Evolutionary conservation across 2,797 vertebrate genomes (phyloP).

Genomic region (Remorina albescens): DNA sequence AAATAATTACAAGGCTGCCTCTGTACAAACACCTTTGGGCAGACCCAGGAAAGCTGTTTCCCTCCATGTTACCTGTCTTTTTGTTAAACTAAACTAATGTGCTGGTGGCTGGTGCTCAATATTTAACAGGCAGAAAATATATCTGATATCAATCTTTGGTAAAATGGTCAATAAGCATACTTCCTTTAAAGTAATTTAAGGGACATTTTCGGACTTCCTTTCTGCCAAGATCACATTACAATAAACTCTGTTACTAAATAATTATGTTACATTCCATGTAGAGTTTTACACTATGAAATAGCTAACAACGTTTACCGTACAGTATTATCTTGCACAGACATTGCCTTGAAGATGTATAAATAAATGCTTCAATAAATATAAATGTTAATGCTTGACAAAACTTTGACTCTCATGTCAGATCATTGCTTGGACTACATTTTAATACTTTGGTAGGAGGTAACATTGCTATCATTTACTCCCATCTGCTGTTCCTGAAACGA

Average conservation of each 20-base stretch:
- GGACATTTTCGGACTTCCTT: background rate
- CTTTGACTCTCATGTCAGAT: background rate
- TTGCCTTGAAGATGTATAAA: constrained; percentile 49
- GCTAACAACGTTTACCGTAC: constrained; percentile 55
- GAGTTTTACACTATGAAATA: constrained; percentile 59
- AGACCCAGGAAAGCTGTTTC: background rate
- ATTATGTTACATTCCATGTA: constrained; percentile 30
- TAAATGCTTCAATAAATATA: constrained; percentile 52
- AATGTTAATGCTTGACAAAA: constrained; percentile 28
- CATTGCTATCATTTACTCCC: constrained; percentile 30
- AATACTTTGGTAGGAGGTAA: background rate
- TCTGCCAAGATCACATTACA: constrained; percentile 26
- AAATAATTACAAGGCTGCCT: background rate
- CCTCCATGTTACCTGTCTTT: background rate
- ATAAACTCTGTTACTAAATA: constrained; percentile 21
- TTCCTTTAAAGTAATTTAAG: background rate
- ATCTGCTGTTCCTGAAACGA: constrained; percentile 38
- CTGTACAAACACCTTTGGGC: background rate
- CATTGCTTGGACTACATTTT: background rate
- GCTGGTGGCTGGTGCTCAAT: background rate
- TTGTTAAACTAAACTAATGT: constrained; percentile 27
- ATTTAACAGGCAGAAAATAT: background rate
- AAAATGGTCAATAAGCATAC: background rate
- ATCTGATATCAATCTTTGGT: background rate
- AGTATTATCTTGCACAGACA: constrained; percentile 68